Base-by-base conservation (phyloP, 2,113 vertebrate genomes). In the Psettodes erumei region DNA sequence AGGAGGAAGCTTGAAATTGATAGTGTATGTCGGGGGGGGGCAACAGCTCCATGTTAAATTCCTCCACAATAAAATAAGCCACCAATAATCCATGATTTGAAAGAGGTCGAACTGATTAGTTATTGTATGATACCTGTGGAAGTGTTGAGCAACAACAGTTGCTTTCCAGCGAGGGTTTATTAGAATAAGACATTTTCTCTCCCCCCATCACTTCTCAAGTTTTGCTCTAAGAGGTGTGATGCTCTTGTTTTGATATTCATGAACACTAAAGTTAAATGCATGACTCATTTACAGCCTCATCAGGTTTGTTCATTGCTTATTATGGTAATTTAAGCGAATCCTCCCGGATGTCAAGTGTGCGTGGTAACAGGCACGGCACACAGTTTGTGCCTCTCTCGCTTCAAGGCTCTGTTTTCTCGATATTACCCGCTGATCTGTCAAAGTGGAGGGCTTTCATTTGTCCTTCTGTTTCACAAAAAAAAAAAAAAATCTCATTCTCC, bases 201-300 rank as follows among this genome's bases (percentile, higher is more conserved):
- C 32, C 16, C 32, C 64, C 12, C 37, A 15, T 18, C 18, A 16
- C 15, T 59, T 79, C 13, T 12, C 30, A 64, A 47, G 35, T 23
- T 32, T 25, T 45, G 21, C 18, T 66, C 37, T 47, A 61, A 23
- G 54, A 60, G 43, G 55, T 27, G n/a, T 53, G 1, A 12, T 19
- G 30, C 18, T 48, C 23, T 35, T 25, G 32, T 30, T 51, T 58
- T 42, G 37, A 30, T 53, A 43, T 59, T 63, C 33, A 75, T 51
- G 10, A 73, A 63, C 19, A 33, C 25, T 67, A 18, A 27, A 67
- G 27, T 56, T 60, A 54, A 79, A 77, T 69, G 42, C 51, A 33
- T 53, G 51, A 80, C 53, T 83, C 62, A 60, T 73, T 76, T 43
- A 54, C 62, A 65, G 70, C 21, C 47, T 82, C 66, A 58, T 58